phyloP scores from a whole-genome alignment of 2,797 vertebrate species.

The Macropodus opercularis region DNA sequence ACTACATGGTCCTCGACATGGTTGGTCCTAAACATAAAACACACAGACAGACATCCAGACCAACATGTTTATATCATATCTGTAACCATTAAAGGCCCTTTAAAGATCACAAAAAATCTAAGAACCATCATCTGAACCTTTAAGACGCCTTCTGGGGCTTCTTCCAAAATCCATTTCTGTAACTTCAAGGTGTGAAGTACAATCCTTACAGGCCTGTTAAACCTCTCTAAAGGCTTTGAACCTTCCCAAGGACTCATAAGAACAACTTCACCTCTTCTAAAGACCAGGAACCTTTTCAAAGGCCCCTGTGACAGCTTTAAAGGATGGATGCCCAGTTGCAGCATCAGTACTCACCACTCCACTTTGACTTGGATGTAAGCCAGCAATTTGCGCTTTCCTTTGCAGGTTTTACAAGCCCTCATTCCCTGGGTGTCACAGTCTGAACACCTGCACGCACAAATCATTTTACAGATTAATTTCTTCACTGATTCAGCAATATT shows the following conservation, averaged over 20 bases:
- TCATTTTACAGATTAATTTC: no score
- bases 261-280: no score
- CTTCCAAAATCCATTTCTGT: no score
- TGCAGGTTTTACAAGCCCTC: conserved; percentile 62
- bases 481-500: no score
- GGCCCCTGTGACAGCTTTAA: background rate
- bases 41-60: no score
- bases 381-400: conserved; percentile 72
- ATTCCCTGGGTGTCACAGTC: conserved; percentile 39
- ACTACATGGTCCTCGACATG: conserved; percentile 67
- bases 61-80: no score
- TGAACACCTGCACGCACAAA: conserved; percentile 58
- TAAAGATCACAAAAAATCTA: no score
- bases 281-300: background rate
- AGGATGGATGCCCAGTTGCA: background rate
- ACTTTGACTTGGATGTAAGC: conserved; percentile 77
- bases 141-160: no score
- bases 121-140: no score
- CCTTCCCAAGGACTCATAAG: no score
- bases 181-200: background rate
- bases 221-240: background rate
- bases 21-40: conserved; percentile 66
- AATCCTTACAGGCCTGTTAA: no score
- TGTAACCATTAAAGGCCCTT: no score
- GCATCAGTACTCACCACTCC: conserved; percentile 70